These are phyloP conservation scores for Pempheris klunzingeri DNA, from an alignment of 2,797 vertebrate species.

Conservation along the genomic window DNA sequence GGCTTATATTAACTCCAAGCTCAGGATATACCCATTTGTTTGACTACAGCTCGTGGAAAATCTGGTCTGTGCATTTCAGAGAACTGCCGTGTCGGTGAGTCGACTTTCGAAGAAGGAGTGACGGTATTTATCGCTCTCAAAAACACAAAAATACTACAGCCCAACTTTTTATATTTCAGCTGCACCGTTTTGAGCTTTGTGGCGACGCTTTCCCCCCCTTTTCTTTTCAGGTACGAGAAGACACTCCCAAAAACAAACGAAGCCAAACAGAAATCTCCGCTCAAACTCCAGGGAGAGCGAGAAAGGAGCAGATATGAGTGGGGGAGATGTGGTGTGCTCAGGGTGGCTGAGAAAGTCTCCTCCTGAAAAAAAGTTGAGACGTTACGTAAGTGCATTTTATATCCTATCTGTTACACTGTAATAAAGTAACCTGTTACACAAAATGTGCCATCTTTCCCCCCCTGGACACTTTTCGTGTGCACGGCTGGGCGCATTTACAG, in stretches of 20 bases:
- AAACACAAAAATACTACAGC: slow-evolving; percentile 25
- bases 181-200: slow-evolving; percentile 22
- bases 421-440: slow-evolving; percentile 53
- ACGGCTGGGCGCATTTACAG: slow-evolving; percentile 27
- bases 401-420: slow-evolving; percentile 54
- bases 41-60: slow-evolving; percentile 70
- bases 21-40: slow-evolving; percentile 59
- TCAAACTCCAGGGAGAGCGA: slow-evolving; percentile 58
- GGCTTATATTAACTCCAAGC: slow-evolving; percentile 48
- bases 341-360: slow-evolving; percentile 99
- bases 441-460: slow-evolving; percentile 26
- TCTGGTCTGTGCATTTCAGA: slow-evolving; percentile 75
- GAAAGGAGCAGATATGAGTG: slow-evolving; percentile 88
- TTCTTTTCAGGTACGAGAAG: slow-evolving; percentile 58
- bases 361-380: slow-evolving; percentile 99
- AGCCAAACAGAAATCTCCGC: slow-evolving; percentile 51
- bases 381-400: slow-evolving; percentile 95
- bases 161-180: slow-evolving; percentile 34
- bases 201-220: slow-evolving; percentile 1
- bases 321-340: slow-evolving; percentile 95
- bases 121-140: slow-evolving; percentile 67
- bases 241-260: slow-evolving; percentile 69
- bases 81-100: slow-evolving; percentile 66
- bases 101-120: slow-evolving; percentile 68
- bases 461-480: slow-evolving; percentile 24